Conservation (phyloP, 2,797 vertebrate species). For the Clarias laeviceps region DNA sequence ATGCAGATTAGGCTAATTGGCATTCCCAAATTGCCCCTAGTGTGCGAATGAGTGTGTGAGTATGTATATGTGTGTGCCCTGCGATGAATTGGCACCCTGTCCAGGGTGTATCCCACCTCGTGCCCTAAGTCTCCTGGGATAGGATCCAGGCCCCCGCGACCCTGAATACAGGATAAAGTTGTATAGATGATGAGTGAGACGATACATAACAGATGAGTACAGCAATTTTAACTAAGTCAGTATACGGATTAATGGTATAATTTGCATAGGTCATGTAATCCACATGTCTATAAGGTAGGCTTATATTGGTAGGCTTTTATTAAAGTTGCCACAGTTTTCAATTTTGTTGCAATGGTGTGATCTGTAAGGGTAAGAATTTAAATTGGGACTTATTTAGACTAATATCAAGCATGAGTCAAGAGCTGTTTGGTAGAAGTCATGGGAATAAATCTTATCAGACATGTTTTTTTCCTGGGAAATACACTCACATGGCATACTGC, state of each 20-base stretch:
- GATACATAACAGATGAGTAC: too few species aligned
- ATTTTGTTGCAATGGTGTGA: conserved; percentile 16
- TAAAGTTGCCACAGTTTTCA: conserved; percentile 1
- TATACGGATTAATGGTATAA: not conserved
- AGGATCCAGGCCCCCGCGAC: too few species aligned
- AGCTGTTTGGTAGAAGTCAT: conserved; percentile 44
- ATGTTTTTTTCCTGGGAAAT: conserved; percentile 50
- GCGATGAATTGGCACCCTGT: too few species aligned
- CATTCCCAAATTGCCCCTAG: too few species aligned
- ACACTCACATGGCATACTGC: conserved; percentile 22
- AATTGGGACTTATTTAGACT: conserved; percentile 43
- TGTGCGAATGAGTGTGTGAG: too few species aligned
- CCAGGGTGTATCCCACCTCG: too few species aligned
- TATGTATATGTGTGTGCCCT: too few species aligned
- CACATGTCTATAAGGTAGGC: not conserved
- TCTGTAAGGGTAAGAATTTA: conserved; percentile 39
- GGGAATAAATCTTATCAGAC: conserved; percentile 52
- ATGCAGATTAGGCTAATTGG: too few species aligned
- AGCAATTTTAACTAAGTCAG: too few species aligned
- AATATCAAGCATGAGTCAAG: conserved; percentile 38
- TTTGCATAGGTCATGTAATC: not conserved
- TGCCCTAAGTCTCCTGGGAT: too few species aligned
- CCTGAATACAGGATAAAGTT: too few species aligned
- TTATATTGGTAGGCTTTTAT: not conserved
- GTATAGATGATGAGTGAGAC: too few species aligned